phyloP scores from a whole-genome alignment of 2,113 vertebrate genomes.

The Vulpes ferrilata region DNA sequence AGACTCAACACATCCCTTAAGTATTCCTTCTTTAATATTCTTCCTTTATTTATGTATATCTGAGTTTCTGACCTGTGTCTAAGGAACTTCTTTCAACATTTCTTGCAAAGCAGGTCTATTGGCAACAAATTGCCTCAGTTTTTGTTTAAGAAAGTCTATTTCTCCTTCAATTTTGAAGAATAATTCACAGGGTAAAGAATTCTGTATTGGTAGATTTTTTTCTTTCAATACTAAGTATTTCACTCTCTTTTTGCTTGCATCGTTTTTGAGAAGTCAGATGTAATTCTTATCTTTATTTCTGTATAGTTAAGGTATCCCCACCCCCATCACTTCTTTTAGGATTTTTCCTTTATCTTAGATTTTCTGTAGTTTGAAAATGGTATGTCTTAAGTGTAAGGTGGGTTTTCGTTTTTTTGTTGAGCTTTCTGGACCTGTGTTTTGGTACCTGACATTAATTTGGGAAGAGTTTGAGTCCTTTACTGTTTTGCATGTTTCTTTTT shows the following conservation, averaged over 20 bases:
- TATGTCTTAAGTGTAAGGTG: background rate
- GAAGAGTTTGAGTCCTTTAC: background rate
- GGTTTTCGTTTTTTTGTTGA: background rate
- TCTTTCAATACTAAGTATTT: background rate
- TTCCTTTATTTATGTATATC: background rate
- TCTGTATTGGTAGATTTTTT: background rate
- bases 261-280: background rate
- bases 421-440: background rate
- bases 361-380: conserved; percentile 5
- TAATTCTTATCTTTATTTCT: background rate
- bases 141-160: background rate
- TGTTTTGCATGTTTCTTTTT: background rate
- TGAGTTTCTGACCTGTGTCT: background rate
- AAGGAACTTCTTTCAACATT: background rate
- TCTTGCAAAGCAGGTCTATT: background rate
- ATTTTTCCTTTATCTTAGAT: background rate
- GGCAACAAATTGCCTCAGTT: background rate
- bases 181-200: background rate
- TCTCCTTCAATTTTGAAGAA: background rate
- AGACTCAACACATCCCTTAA: no score
- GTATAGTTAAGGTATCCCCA: background rate
- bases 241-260: background rate
- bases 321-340: background rate
- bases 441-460: background rate
- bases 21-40: background rate